Conservation (phyloP, 2,113 vertebrate species). For the Gambusia holbrooki region DNA sequence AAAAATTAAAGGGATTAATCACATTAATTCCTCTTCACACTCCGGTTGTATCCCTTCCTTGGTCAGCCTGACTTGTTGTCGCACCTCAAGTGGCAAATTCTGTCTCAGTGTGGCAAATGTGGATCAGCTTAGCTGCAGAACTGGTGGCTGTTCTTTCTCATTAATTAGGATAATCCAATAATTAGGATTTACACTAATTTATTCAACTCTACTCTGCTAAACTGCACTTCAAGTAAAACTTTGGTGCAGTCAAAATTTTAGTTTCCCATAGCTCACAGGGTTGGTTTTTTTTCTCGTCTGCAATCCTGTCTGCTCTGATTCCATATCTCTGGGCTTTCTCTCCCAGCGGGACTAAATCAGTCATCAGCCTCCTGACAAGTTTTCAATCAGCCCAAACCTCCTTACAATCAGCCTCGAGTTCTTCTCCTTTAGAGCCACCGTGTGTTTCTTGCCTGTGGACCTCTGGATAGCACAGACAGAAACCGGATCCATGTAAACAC, state of each 20-base stretch:
- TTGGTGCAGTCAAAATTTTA: neutral
- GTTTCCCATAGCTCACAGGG: neutral
- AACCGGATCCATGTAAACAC: constrained; percentile 1
- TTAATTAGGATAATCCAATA: neutral
- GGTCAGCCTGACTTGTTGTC: neutral
- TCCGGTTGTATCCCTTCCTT: neutral
- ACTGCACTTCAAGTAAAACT: neutral
- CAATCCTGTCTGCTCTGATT: neutral
- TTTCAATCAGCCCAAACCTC: neutral
- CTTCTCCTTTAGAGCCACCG: neutral
- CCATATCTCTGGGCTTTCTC: neutral
- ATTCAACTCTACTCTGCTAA: neutral
- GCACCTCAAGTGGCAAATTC: neutral
- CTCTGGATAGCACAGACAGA: neutral
- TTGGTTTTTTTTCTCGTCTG: neutral
- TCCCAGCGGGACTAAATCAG: neutral
- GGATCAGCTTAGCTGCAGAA: neutral
- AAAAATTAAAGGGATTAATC: neutral
- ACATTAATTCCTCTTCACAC: neutral
- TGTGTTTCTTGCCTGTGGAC: neutral
- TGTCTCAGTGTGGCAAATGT: neutral
- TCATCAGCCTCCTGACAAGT: neutral
- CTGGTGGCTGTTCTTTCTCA: no score
- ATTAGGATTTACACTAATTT: neutral
- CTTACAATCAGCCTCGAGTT: neutral